Base-by-base conservation (phyloP, 1,140 invertebrate genomes). In the Venturia canescens region DNA sequence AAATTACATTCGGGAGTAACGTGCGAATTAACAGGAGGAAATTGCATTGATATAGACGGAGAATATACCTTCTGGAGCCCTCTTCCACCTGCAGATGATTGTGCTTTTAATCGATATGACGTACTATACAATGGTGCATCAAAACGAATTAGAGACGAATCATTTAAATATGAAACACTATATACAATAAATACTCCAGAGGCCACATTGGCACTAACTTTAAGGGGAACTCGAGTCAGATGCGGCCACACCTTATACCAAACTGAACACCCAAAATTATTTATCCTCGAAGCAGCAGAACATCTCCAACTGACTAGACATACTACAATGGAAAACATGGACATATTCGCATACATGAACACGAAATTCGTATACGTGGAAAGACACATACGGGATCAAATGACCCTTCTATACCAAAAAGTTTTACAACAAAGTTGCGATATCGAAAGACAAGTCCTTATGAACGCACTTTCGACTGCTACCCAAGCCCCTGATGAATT, bases 281-380 rank as follows among this genome's bases (percentile, higher is more conserved):
- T 87, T 9, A 84, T 88, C 13, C 13, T 86, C 0, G 83, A 88
- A 79, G 3, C 29, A 11, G 78, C 7, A 13, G 26, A 75, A 31
- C 11, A 63, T 3, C 13, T 3, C n/a, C n/a, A n/a, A n/a, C n/a
- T n/a, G n/a, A n/a, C n/a, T n/a, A n/a, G n/a, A n/a, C n/a, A n/a
- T n/a, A n/a, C n/a, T n/a, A n/a, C n/a, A n/a, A n/a, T n/a, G 11
- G 44, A 76, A 11, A 83, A 84, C 44, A n/a, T 85, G 9, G 84
- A 85, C 38, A 63, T 85, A 13, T 83, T 83, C 6, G 13, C 50
- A 6, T 84, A 84, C 15, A 15, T 79, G 0, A 82, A 84, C 21
- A 53, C 76, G 0, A 86, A 85, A 80, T 83, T 86, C 21, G 69
- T 86, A 0, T 84, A 84, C 21, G 79, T 82, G 0, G 84, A 87